Evolutionary conservation across 2,113 vertebrate genomes (phyloP).

Genomic region (Triplophysa dalaica): DNA sequence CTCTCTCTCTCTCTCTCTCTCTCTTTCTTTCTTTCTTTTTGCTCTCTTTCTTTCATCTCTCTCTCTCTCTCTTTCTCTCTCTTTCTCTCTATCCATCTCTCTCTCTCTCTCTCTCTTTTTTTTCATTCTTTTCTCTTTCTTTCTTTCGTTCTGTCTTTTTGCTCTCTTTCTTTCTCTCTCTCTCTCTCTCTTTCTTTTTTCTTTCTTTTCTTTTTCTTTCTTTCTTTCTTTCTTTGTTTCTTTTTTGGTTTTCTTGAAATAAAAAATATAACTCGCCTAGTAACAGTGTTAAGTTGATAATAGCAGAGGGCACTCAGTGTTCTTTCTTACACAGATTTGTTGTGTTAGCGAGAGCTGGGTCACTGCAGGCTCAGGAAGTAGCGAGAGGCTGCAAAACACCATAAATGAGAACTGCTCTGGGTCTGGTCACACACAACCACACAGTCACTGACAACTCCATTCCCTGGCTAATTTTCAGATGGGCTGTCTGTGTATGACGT

Average conservation of each 20-base stretch:
- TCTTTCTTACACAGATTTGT: slow-evolving; percentile 9
- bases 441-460: neutral
- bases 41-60: slow-evolving; percentile 13
- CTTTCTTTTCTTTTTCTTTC: neutral
- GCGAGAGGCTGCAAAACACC: slow-evolving; percentile 17
- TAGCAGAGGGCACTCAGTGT: neutral
- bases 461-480: slow-evolving; percentile 20
- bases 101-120: neutral
- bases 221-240: neutral
- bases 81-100: no score
- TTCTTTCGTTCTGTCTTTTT: neutral
- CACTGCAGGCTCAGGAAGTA: neutral
- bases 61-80: neutral
- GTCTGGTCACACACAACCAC: slow-evolving; percentile 16
- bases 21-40: neutral
- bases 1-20: no score
- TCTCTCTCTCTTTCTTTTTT: neutral
- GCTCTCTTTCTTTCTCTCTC: neutral
- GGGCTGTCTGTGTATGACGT: neutral
- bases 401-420: slow-evolving; percentile 9
- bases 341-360: neutral
- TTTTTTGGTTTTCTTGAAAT: neutral
- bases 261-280: neutral
- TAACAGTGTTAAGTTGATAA: slow-evolving; percentile 20
- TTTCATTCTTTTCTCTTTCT: no score